These are phyloP conservation scores for Mystacornis crossleyi DNA, from an alignment of 2,113 vertebrate genomes.

Conservation along the genomic window DNA sequence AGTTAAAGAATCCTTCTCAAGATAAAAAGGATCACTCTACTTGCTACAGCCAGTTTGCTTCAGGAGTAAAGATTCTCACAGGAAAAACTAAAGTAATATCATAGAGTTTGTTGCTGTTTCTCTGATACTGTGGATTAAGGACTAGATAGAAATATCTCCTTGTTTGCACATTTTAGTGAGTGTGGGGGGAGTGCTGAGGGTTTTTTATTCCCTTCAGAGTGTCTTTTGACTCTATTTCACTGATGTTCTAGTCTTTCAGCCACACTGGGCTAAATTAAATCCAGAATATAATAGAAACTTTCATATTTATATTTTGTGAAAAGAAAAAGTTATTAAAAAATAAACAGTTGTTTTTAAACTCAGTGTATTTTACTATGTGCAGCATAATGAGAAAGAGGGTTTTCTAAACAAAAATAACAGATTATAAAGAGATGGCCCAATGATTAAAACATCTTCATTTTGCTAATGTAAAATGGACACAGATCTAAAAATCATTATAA, in stretches of 20 bases:
- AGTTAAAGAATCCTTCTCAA: background rate
- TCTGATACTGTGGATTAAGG: background rate
- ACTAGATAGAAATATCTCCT: background rate
- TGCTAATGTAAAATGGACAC: background rate
- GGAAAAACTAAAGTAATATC: background rate
- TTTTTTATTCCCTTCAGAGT: background rate
- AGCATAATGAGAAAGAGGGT: background rate
- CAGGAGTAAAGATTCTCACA: background rate
- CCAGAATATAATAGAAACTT: background rate
- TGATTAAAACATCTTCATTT: background rate
- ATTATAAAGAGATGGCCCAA: background rate
- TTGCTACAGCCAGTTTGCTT: background rate
- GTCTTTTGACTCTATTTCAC: background rate
- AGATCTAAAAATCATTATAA: background rate
- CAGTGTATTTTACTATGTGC: background rate
- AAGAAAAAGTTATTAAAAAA: background rate
- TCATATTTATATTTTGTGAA: background rate
- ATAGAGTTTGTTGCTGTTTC: background rate
- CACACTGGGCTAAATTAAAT: background rate
- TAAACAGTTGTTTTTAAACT: background rate
- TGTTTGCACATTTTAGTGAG: background rate
- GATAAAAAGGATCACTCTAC: background rate
- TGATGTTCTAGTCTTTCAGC: background rate
- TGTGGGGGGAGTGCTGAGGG: background rate
- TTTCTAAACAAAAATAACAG: background rate